phyloP scores from a whole-genome alignment of 2,888 invertebrate species.

The Julus scandinavius region DNA sequence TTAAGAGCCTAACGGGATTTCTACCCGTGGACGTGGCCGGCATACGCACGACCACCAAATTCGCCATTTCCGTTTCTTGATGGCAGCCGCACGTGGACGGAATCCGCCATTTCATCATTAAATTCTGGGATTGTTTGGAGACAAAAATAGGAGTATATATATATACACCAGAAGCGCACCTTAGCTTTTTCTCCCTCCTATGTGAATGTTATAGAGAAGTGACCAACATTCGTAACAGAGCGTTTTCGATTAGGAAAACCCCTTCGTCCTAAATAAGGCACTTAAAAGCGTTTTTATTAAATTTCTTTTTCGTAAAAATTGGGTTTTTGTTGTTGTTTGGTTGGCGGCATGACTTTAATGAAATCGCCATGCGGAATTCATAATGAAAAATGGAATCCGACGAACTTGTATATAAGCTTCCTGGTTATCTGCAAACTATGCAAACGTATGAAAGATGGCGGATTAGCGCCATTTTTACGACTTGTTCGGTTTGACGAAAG shows the following conservation, averaged over 20 bases:
- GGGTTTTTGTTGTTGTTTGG: neutral
- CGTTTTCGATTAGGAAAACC: conserved; percentile 7
- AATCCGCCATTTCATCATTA: neutral
- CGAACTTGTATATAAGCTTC: neutral
- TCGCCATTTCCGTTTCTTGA: conserved; percentile 44
- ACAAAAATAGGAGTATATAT: neutral
- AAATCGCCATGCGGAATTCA: neutral
- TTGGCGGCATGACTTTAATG: neutral
- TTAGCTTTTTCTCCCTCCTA: neutral
- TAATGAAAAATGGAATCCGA: neutral
- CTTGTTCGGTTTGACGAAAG: neutral
- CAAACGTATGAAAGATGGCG: neutral
- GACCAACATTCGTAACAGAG: neutral
- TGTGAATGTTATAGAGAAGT: neutral
- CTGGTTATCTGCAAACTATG: neutral
- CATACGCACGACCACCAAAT: conserved; percentile 39
- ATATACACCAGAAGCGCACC: neutral
- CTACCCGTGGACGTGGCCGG: conserved; percentile 9
- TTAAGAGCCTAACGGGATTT: conserved; percentile 42
- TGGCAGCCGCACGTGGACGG: conserved; percentile 14
- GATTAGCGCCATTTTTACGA: neutral
- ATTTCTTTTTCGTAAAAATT: neutral
- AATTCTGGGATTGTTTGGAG: conserved; percentile 1
- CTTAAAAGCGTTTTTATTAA: neutral
- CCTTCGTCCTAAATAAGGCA: neutral